phyloP scores from a whole-genome alignment of 1,140 invertebrate genomes.

The Meloidogyne hapla region DNA sequence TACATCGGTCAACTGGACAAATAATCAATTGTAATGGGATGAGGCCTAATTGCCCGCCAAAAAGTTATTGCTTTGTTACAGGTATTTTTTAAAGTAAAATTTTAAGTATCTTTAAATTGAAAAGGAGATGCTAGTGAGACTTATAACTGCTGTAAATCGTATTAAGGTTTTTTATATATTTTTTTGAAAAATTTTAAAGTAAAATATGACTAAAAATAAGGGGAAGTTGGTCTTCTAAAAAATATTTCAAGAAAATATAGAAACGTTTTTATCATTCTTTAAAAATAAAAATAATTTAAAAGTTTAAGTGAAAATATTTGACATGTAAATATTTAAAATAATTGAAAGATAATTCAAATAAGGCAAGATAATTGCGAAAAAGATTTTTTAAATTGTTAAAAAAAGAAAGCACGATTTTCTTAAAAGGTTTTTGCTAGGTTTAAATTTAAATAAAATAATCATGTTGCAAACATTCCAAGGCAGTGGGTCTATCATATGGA shows the following conservation, averaged over 20 bases:
- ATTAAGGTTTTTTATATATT: not conserved
- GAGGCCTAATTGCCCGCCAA: conserved; percentile 59
- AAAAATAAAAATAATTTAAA: no score
- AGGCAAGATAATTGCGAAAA: not conserved
- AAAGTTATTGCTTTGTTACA: conserved; percentile 62
- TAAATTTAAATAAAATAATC: conserved; percentile 35
- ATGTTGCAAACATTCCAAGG: conserved; percentile 43
- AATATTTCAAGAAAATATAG: not conserved
- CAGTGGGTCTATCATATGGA: conserved; percentile 44
- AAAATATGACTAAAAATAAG: no score
- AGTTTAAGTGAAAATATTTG: no score
- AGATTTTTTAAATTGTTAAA: not conserved
- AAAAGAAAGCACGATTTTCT: not conserved
- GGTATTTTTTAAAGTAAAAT: conserved; percentile 28
- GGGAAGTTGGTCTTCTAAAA: no score
- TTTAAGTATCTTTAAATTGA: not conserved
- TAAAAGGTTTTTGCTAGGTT: no score
- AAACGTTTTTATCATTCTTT: not conserved
- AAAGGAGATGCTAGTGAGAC: conserved; percentile 53
- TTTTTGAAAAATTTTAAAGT: not conserved
- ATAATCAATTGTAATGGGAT: conserved; percentile 59
- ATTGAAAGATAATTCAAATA: not conserved
- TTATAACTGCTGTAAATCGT: conserved; percentile 58
- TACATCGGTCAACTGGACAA: conserved; percentile 41
- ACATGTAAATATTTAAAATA: no score